Evolutionary conservation across 2,797 vertebrate genomes (phyloP), one percentile per base, ranked within the genome.

Genomic region (Garrulus glandarius): DNA sequence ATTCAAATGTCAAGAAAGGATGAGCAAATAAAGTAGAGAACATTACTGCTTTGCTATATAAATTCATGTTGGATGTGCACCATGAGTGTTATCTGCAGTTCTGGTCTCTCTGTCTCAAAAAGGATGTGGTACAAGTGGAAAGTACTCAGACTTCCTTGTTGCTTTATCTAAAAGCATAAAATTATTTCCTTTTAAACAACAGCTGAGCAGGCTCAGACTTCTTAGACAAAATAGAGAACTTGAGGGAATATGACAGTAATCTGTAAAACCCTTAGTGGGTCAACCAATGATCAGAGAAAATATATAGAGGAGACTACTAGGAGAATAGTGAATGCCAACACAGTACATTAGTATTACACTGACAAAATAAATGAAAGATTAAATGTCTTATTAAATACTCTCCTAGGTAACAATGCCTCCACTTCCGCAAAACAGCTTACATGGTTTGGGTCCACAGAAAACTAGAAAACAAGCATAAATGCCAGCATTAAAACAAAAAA

Each of bases 171-270:
- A n/a, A 77, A 83, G 8, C 9, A 46, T 27, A 18, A 47, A 57
- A 3, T 1, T 32, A 19, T 49, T 61, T 68, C 13, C 18, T 50
- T 80, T 65, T 15, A 72, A 47, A 7, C 21, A 90, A 21, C 13
- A 53, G 23, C 27, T 0, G 0, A 55, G 21, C 11, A 74, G 43
- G 9, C 7, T 49, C 41, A 15, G 23, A 36, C 5, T 19, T 53
- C 26, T 53, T 24, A 39, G 21, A 22, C 32, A 72, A 77, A 84
- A 63, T 12, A 59, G 24, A 86, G 3, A 6, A 23, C 17, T 41
- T 44, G 24, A 55, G 18, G 5, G 14, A 57, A 24, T 52, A 76
- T 22, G 14, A 59, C 15, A 85, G 72, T 85, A 85, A 70, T 32
- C n/a, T 77, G 15, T 34, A 61, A 84, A 89, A 74, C 44, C 32